These are phyloP conservation scores for Xanthorhoe designata DNA, from an alignment of 2,888 invertebrate species.

Conservation along the genomic window DNA sequence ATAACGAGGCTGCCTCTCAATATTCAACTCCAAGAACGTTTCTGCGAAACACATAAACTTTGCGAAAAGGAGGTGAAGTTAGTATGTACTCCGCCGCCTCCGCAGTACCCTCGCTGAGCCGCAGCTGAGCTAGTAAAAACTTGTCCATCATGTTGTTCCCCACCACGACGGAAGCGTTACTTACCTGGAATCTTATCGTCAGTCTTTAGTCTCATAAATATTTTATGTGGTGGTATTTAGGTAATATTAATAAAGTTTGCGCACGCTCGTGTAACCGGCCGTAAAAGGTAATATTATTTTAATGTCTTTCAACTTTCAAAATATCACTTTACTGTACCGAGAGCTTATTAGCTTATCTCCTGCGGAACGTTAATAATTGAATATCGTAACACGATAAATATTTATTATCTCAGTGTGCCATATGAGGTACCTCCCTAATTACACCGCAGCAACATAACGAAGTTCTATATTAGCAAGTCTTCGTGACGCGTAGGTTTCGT, in stretches of 20 bases:
- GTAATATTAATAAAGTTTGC: slow-evolving; percentile 42
- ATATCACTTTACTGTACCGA: slow-evolving; percentile 8
- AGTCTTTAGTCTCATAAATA: slow-evolving; percentile 31
- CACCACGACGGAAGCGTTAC: neutral
- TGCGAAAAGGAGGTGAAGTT: neutral
- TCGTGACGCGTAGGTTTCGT: neutral
- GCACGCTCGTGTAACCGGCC: slow-evolving; percentile 16
- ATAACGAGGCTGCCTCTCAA: slow-evolving; percentile 29
- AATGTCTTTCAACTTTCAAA: slow-evolving; percentile 24
- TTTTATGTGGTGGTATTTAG: slow-evolving; percentile 33
- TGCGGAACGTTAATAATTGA: neutral
- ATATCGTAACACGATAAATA: neutral
- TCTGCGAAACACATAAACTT: slow-evolving; percentile 12
- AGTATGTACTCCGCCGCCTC: neutral
- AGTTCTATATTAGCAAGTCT: neutral
- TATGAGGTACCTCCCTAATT: neutral
- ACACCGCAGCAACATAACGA: neutral
- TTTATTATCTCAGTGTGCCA: neutral
- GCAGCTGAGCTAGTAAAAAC: neutral
- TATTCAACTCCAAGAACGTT: slow-evolving; percentile 21
- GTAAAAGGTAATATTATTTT: slow-evolving; percentile 33
- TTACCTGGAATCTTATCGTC: slow-evolving; percentile 12
- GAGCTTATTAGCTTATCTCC: slow-evolving; percentile 2
- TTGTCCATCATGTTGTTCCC: slow-evolving; percentile 3
- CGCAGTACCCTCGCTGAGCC: neutral